Evolutionary conservation across 2,888 invertebrate genomes (phyloP).

Genomic region (Cataglyphis albicans): DNA sequence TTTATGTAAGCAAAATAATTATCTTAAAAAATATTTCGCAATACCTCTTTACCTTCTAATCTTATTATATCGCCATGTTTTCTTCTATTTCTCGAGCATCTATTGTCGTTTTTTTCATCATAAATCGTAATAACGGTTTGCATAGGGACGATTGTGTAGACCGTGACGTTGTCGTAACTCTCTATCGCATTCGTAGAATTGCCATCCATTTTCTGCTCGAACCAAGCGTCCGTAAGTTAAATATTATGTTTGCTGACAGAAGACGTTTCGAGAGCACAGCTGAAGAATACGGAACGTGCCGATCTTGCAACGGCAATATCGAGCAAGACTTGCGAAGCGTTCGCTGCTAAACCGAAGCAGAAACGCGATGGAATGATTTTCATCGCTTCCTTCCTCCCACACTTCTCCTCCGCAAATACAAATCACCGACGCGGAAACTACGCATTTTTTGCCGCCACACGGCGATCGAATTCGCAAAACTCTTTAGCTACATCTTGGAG

Average conservation of each 20-base stretch:
- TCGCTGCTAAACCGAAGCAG: slow-evolving; percentile 48
- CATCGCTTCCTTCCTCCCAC: slow-evolving; percentile 45
- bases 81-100: background rate
- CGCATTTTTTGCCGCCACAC: slow-evolving; percentile 14
- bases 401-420: slow-evolving; percentile 60
- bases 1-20: background rate
- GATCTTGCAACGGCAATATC: slow-evolving; percentile 69
- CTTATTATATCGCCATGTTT: slow-evolving; percentile 11
- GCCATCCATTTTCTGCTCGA: slow-evolving; percentile 53
- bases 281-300: slow-evolving; percentile 63
- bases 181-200: slow-evolving; percentile 43
- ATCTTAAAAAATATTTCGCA: slow-evolving; percentile 2
- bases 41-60: background rate
- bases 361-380: slow-evolving; percentile 56
- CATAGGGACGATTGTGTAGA: slow-evolving; percentile 42
- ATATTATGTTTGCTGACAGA: slow-evolving; percentile 72
- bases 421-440: slow-evolving; percentile 63
- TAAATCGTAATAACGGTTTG: slow-evolving; percentile 38
- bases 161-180: slow-evolving; percentile 40
- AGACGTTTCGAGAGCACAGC: slow-evolving; percentile 59
- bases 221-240: slow-evolving; percentile 69
- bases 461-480: slow-evolving; percentile 45
- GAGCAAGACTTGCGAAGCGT: slow-evolving; percentile 54
- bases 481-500: slow-evolving; percentile 11
- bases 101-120: slow-evolving; percentile 44